Percentiles rank a stretch among this genome's conserved stretches.
phyloP scores from a whole-genome alignment of 2,888 invertebrate species.

The Elysia crispata region DNA sequence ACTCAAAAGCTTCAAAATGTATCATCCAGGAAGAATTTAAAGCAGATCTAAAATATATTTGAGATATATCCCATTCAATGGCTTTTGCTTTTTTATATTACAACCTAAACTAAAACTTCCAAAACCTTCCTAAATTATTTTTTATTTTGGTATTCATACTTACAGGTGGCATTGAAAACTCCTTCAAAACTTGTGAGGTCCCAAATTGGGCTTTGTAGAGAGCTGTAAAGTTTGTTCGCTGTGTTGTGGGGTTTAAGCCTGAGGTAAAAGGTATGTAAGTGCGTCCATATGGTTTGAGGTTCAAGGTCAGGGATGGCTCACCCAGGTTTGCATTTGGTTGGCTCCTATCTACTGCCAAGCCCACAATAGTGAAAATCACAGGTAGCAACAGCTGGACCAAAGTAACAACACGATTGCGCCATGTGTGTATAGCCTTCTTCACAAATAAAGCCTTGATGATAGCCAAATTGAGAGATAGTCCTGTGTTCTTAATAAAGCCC shows the following conservation, averaged over 20 bases:
- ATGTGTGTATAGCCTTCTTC: constrained; percentile 83
- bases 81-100: too few relatives aligned
- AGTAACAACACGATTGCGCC: constrained; percentile 83
- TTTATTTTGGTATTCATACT: background rate
- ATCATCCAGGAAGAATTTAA: too few relatives aligned
- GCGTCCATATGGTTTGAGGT: constrained; percentile 76
- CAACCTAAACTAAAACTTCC: too few relatives aligned
- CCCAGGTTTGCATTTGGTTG: constrained; percentile 74
- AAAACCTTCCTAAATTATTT: too few relatives aligned
- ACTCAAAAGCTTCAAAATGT: too few relatives aligned
- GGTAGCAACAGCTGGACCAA: constrained; percentile 82
- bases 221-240: constrained; percentile 5
- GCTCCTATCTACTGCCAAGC: constrained; percentile 82
- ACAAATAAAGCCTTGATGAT: constrained; percentile 84
- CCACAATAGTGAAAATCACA: constrained; percentile 82
- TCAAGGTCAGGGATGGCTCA: constrained; percentile 81
- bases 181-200: background rate
- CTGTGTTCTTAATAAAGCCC: constrained; percentile 64
- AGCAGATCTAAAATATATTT: too few relatives aligned
- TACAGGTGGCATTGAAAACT: background rate
- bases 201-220: constrained; percentile 41
- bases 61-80: too few relatives aligned
- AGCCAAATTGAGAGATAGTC: constrained; percentile 79
- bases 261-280: constrained; percentile 53
- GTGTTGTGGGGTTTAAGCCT: constrained; percentile 39